Conservation (phyloP, 2,113 vertebrate genomes). For the Toxostoma redivivum region DNA sequence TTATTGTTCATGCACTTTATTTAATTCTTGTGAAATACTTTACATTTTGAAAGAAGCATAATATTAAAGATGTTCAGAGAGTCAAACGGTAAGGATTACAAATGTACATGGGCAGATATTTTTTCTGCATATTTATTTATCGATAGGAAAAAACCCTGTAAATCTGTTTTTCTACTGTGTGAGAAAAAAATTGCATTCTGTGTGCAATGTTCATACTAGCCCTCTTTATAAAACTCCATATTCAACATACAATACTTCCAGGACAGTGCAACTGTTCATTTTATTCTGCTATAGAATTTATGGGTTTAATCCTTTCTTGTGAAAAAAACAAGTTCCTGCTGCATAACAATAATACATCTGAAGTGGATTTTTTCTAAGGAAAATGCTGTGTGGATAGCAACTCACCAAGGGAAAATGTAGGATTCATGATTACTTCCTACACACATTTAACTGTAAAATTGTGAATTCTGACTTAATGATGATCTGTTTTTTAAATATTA, state of each 20-base stretch:
- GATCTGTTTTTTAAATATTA: not conserved
- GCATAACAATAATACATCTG: not conserved
- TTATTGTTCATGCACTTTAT: not conserved
- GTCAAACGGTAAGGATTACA: not conserved
- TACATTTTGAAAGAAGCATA: not conserved
- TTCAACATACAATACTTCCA: not conserved
- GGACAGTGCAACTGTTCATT: not conserved
- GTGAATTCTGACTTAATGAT: not conserved
- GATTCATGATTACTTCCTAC: not conserved
- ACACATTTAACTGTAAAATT: not conserved
- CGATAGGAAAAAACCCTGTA: rapidly evolving
- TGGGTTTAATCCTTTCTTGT: not conserved
- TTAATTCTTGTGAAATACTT: not conserved
- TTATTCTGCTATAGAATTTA: not conserved
- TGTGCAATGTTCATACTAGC: not conserved
- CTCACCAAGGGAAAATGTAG: not conserved
- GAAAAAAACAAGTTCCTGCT: not conserved
- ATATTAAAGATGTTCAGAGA: not conserved
- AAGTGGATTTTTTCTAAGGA: not conserved
- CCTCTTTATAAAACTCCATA: not conserved
- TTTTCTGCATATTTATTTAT: not conserved
- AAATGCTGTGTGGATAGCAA: not conserved
- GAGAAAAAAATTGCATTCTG: not conserved
- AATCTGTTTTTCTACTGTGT: not conserved
- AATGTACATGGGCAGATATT: not conserved